These are phyloP conservation scores for Octopus bimaculoides DNA, from an alignment of 1,140 invertebrate species.

Conservation along the genomic window DNA sequence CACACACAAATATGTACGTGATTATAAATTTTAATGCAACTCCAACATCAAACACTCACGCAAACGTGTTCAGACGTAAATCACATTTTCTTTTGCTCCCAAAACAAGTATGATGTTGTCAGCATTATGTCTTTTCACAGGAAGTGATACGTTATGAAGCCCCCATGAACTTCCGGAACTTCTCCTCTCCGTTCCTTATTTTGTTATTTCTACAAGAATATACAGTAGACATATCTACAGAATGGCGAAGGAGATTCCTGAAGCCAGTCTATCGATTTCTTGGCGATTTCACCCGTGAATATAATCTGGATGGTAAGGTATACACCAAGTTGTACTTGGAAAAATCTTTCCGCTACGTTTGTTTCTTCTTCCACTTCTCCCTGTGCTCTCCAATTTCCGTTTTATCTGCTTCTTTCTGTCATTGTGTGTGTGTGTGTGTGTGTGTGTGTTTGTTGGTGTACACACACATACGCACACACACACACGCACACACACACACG, in stretches of 20 bases:
- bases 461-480: background rate
- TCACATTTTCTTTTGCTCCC: too few relatives aligned
- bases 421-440: background rate
- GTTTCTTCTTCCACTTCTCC: too few relatives aligned
- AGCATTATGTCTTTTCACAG: background rate
- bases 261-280: background rate
- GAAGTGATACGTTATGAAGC: background rate
- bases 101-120: too few relatives aligned
- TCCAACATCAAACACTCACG: too few relatives aligned
- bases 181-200: background rate
- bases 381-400: too few relatives aligned
- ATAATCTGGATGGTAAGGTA: background rate
- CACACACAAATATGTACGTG: too few relatives aligned
- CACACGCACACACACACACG: background rate
- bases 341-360: too few relatives aligned
- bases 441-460: background rate
- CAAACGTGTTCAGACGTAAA: too few relatives aligned
- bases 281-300: background rate
- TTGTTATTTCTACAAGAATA: background rate
- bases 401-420: background rate
- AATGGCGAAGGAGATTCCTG: background rate
- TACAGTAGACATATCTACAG: background rate
- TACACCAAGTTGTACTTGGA: too few relatives aligned
- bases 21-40: too few relatives aligned
- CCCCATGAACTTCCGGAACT: background rate